phyloP scores from a whole-genome alignment of 2,113 vertebrate species.

The Camelus dromedarius region DNA sequence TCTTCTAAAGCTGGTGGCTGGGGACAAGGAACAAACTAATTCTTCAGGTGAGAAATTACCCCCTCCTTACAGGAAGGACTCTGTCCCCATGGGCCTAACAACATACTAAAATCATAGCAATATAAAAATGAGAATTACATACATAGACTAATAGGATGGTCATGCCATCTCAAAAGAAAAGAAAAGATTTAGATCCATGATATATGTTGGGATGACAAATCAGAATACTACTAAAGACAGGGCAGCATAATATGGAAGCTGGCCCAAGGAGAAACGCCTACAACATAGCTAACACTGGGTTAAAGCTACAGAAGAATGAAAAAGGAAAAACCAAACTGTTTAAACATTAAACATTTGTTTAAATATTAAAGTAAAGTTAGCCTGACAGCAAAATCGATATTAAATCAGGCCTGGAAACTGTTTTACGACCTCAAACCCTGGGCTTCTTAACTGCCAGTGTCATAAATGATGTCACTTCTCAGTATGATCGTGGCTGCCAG shows the following conservation, averaged over 20 bases:
- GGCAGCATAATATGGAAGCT: neutral
- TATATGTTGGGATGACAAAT: neutral
- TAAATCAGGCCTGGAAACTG: conserved; percentile 87
- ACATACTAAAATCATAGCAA: neutral
- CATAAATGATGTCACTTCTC: conserved; percentile 88
- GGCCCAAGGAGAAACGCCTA: neutral
- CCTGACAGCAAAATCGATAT: conserved; percentile 89
- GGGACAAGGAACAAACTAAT: neutral
- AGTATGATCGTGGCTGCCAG: conserved; percentile 78
- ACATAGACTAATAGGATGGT: neutral
- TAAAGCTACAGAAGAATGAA: conserved; percentile 76
- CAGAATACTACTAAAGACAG: conserved; percentile 34
- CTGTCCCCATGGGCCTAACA: neutral
- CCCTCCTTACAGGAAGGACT: neutral
- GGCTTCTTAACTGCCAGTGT: conserved; percentile 81
- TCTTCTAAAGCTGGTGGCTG: neutral
- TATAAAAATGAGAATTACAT: neutral
- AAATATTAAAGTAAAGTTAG: conserved; percentile 87
- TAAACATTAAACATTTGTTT: conserved; percentile 85
- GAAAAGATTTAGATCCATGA: neutral
- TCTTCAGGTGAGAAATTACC: neutral
- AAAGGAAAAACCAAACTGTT: conserved; percentile 74
- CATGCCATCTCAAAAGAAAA: neutral
- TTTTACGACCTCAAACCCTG: conserved; percentile 84
- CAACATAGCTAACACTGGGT: conserved; percentile 55